Evolutionary conservation across 2,888 invertebrate genomes (phyloP), one percentile per base, ranked within the genome.

Genomic region (Operophtera brumata): DNA sequence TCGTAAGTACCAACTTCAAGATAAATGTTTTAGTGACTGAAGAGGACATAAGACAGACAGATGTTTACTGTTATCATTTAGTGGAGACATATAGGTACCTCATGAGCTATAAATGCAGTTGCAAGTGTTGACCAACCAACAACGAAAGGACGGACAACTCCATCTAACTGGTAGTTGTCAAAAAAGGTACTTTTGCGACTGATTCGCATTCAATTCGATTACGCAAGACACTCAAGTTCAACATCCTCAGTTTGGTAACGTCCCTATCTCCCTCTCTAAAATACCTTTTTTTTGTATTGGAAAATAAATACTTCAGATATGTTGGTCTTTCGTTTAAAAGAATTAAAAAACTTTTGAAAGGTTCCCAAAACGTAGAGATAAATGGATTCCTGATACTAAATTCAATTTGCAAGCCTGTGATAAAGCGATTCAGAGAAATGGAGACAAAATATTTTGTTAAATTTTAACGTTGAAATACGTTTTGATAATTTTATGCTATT

Each of bases 1-100:
- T 79, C 73, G 91, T 91, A 82, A 78, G 64, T 65, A 41, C 6
- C 5, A 30, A 30, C n/a, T n/a, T 6, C 6, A 30, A 20, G 20
- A 4, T 20, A 20, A 20, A 20, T 20, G 2, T 20, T 20, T 20
- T 4, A 20, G 7, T 7, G 7, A 7, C 9, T 30, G 7, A 28
- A 30, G 7, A 8, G 28, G 1, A 20, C 4, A 20, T 4, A 20
- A 20, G 4, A 20, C 20, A 20, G 20, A 3, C 20, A 20, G 20
- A 4, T 20, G 20, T 20, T 20, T 20, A 20, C 4, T 20, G 20
- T 3, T 3, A 20, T 20, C 4, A 20, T 20, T 20, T 20, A 2
- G 20, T 20, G 20, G 20, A 20, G 20, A 4, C 4, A n/a, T 20
- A 4, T 20, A 20, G 2, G 2, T 4, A 3, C 20, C 2, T 2